phyloP scores from a whole-genome alignment of 2,888 invertebrate genomes.

The Gerosis bhagava region DNA sequence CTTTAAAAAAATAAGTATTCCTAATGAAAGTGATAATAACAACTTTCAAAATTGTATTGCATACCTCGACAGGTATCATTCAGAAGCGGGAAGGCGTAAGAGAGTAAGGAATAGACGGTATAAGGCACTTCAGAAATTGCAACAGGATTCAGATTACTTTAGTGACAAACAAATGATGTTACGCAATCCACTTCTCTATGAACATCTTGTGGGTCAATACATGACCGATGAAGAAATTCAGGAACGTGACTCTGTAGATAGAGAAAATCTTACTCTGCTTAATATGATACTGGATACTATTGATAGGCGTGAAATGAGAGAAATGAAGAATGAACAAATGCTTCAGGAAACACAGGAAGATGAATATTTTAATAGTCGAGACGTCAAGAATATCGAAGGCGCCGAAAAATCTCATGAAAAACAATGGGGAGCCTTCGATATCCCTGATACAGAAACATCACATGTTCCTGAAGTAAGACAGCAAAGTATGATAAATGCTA shows the following conservation, averaged over 20 bases:
- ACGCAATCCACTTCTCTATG: conserved; percentile 94
- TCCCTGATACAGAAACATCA: conserved; percentile 54
- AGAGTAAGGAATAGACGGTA: conserved; percentile 91
- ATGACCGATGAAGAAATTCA: conserved; percentile 89
- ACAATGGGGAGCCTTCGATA: conserved; percentile 83
- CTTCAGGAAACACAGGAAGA: conserved; percentile 73
- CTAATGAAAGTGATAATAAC: conserved; percentile 55
- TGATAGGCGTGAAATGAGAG: conserved; percentile 86
- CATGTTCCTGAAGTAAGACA: conserved; percentile 54
- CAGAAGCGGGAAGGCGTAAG: conserved; percentile 72
- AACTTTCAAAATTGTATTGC: conserved; percentile 85
- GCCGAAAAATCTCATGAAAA: conserved; percentile 35
- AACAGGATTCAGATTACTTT: conserved; percentile 90
- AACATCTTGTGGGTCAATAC: conserved; percentile 94
- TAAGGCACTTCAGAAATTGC: conserved; percentile 89
- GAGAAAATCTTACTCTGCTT: conserved; percentile 84
- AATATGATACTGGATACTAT: conserved; percentile 91
- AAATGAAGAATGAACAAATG: conserved; percentile 83
- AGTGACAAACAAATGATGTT: conserved; percentile 97
- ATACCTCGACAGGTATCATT: conserved; percentile 81
- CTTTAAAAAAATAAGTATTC: conserved; percentile 76
- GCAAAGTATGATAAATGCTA: conserved; percentile 70
- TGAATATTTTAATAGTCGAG: neutral
- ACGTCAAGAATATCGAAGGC: conserved; percentile 18
- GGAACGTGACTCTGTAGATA: conserved; percentile 83